Evolutionary conservation across 2,888 invertebrate species (phyloP).

Genomic region (Drosophila lacicola): DNA sequence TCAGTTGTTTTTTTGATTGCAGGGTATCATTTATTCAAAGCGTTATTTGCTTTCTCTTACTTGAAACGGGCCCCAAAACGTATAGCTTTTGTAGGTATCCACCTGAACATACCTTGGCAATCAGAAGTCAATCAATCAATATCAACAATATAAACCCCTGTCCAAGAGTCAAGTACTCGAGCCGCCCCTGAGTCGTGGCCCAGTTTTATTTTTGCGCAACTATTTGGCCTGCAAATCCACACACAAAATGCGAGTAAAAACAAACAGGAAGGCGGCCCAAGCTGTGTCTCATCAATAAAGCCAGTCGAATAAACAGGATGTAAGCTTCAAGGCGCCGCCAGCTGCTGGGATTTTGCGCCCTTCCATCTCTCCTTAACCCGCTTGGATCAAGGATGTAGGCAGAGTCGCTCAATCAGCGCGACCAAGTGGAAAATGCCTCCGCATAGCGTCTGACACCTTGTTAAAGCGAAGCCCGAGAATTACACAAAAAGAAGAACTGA

Average conservation of each 20-base stretch:
- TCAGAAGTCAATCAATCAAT: constrained; percentile 70
- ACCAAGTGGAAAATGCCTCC: constrained; percentile 77
- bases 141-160: constrained; percentile 34
- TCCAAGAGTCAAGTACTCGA: constrained; percentile 54
- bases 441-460: constrained; percentile 72
- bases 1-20: too few relatives aligned
- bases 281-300: constrained; percentile 72
- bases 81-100: neutral
- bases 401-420: constrained; percentile 74
- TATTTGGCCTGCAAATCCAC: constrained; percentile 72
- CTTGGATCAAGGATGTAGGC: constrained; percentile 16
- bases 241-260: constrained; percentile 37
- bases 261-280: constrained; percentile 30
- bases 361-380: neutral
- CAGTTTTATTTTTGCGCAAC: constrained; percentile 54
- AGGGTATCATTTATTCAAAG: neutral
- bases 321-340: constrained; percentile 62
- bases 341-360: constrained; percentile 50
- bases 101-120: constrained; percentile 5
- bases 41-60: neutral
- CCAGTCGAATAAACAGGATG: constrained; percentile 77
- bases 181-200: constrained; percentile 30
- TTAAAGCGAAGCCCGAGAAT: constrained; percentile 47
- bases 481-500: neutral
- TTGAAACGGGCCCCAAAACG: too few relatives aligned